A percentile compares a stretch with the other conserved stretches of the same genome.
Conservation (phyloP, 2,113 vertebrate genomes). For the Neogobius melanostomus region DNA sequence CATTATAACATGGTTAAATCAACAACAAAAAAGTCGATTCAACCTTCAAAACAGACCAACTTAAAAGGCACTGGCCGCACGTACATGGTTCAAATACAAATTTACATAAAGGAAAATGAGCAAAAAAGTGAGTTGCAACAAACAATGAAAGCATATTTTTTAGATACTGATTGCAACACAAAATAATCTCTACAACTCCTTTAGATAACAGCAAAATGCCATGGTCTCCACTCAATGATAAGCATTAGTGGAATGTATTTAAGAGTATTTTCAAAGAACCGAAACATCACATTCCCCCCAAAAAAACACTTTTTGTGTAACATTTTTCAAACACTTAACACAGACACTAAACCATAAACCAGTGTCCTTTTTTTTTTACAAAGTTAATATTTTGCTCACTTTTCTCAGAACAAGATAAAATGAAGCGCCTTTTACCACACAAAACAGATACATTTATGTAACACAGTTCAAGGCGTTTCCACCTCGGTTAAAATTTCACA, state of each 20-base stretch:
- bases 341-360: slow-evolving; percentile 27
- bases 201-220: slow-evolving; percentile 3
- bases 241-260: slow-evolving; percentile 2
- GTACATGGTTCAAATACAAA: neutral
- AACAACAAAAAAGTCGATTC: too few species aligned
- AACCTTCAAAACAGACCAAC: too few species aligned
- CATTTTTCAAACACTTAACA: slow-evolving; percentile 11
- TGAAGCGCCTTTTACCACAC: slow-evolving; percentile 28
- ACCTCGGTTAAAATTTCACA: slow-evolving; percentile 32
- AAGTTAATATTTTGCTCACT: neutral
- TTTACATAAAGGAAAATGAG: neutral
- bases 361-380: slow-evolving; percentile 8
- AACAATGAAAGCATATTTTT: neutral
- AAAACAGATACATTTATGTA: slow-evolving; percentile 26
- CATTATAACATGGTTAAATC: too few species aligned
- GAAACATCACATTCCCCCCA: neutral
- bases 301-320: neutral
- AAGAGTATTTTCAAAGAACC: neutral
- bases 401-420: neutral
- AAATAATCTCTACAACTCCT: neutral
- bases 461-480: slow-evolving; percentile 8
- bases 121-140: neutral
- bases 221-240: neutral
- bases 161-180: neutral
- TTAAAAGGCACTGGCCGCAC: too few species aligned